These are phyloP conservation scores for Cyprinus carpio DNA, from an alignment of 2,113 vertebrate genomes.

Conservation along the genomic window DNA sequence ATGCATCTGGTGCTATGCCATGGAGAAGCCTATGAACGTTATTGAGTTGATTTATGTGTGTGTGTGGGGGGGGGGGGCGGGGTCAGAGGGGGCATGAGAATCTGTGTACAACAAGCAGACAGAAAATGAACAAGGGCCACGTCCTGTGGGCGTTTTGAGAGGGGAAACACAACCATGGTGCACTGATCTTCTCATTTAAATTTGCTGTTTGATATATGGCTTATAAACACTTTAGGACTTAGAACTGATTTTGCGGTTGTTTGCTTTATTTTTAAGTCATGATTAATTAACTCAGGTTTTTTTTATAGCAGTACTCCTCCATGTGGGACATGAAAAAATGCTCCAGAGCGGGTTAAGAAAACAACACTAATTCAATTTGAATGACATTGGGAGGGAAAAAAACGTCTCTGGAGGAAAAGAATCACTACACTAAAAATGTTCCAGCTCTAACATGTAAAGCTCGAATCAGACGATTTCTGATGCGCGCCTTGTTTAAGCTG, in stretches of 20 bases:
- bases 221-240: slow-evolving; percentile 47
- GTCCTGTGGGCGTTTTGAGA: slow-evolving; percentile 59
- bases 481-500: slow-evolving; percentile 59
- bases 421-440: slow-evolving; percentile 60
- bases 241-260: slow-evolving; percentile 57
- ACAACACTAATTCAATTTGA: slow-evolving; percentile 41
- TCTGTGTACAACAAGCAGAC: slow-evolving; percentile 69
- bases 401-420: slow-evolving; percentile 50
- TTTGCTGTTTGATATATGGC: slow-evolving; percentile 47
- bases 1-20: slow-evolving; percentile 33
- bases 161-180: slow-evolving; percentile 67
- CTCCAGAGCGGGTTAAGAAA: slow-evolving; percentile 46
- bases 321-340: slow-evolving; percentile 37
- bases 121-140: slow-evolving; percentile 53
- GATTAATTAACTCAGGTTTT: slow-evolving; percentile 34
- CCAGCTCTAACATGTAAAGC: slow-evolving; percentile 65
- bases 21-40: slow-evolving; percentile 29
- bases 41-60: slow-evolving; percentile 49
- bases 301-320: slow-evolving; percentile 28
- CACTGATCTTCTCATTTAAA: slow-evolving; percentile 60
- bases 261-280: slow-evolving; percentile 51
- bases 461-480: slow-evolving; percentile 54
- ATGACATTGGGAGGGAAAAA: slow-evolving; percentile 54
- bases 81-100: slow-evolving; percentile 70
- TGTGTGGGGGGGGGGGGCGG: slow-evolving; percentile 50